These are phyloP conservation scores for Prinia subflava DNA, from an alignment of 2,113 vertebrate genomes.

Conservation along the genomic window DNA sequence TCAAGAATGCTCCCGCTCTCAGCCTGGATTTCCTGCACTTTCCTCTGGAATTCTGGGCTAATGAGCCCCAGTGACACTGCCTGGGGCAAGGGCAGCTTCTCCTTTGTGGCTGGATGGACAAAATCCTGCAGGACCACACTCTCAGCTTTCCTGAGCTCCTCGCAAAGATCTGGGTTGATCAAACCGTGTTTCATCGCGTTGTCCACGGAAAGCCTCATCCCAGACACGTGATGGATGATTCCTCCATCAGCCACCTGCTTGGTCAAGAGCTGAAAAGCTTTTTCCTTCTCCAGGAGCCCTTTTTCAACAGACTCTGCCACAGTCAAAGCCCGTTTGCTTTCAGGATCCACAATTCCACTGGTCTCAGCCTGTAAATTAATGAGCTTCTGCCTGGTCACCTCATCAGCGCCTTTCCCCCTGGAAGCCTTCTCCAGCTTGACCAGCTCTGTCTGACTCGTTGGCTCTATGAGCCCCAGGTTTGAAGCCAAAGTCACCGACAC, in stretches of 20 bases:
- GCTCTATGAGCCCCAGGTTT: slow-evolving; percentile 84
- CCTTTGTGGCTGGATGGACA: slow-evolving; percentile 68
- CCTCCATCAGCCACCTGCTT: slow-evolving; percentile 89
- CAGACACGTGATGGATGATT: slow-evolving; percentile 86
- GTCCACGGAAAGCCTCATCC: slow-evolving; percentile 83
- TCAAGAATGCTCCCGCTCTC: slow-evolving; percentile 62
- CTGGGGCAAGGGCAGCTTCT: slow-evolving; percentile 66
- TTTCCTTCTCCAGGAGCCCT: slow-evolving; percentile 74
- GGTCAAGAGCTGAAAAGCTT: slow-evolving; percentile 76
- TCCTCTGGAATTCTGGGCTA: slow-evolving; percentile 51
- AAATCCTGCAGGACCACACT: slow-evolving; percentile 65
- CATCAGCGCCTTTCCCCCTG: slow-evolving; percentile 79
- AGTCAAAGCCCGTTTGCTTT: slow-evolving; percentile 74
- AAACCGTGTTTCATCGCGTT: slow-evolving; percentile 80
- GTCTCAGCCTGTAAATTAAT: slow-evolving; percentile 86
- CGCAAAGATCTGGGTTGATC: slow-evolving; percentile 69
- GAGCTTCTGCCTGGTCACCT: slow-evolving; percentile 72
- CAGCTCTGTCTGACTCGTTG: slow-evolving; percentile 72
- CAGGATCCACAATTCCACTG: slow-evolving; percentile 83
- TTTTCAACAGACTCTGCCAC: slow-evolving; percentile 77
- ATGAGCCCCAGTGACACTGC: slow-evolving; percentile 60
- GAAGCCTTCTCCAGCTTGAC: slow-evolving; percentile 86
- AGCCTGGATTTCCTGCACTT: slow-evolving; percentile 72
- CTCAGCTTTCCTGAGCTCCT: slow-evolving; percentile 79
- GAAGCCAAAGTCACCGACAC: slow-evolving; percentile 90